These are phyloP conservation scores for Ridgeia piscesae DNA, from an alignment of 1,140 invertebrate genomes.

Conservation along the genomic window DNA sequence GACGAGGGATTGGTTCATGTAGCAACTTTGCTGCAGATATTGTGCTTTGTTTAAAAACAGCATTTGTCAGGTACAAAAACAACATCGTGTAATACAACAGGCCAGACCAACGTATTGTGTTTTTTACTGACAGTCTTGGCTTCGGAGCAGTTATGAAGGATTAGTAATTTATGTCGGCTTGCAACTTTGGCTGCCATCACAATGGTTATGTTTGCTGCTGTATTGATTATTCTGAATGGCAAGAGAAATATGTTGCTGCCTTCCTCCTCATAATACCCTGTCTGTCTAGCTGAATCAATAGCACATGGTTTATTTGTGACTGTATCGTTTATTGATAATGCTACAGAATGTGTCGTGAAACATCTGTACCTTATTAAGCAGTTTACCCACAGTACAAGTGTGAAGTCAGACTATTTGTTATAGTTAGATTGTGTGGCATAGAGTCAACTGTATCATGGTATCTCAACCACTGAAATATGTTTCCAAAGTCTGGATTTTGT, in stretches of 20 bases:
- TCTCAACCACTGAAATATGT: too few relatives aligned
- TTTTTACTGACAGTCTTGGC: neutral
- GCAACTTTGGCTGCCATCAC: neutral
- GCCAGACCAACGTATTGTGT: neutral
- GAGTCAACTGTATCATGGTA: too few relatives aligned
- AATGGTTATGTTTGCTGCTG: neutral
- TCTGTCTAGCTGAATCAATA: neutral
- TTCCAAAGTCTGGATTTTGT: too few relatives aligned
- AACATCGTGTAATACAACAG: neutral
- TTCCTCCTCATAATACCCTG: neutral
- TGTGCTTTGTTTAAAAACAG: neutral
- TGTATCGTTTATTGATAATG: neutral
- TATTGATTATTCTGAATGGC: slow-evolving; percentile 1
- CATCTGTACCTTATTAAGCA: neutral
- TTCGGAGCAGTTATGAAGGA: neutral
- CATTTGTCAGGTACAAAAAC: neutral
- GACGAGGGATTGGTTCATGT: neutral
- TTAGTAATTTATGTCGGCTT: neutral
- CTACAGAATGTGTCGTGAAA: neutral
- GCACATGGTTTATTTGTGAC: neutral
- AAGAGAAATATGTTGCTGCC: neutral
- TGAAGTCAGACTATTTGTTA: neutral
- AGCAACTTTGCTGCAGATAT: neutral
- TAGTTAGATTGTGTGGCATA: too few relatives aligned
- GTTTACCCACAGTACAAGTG: neutral